These are phyloP conservation scores for Willowsia nigromaculata DNA, from an alignment of 2,888 invertebrate species.

Conservation along the genomic window DNA sequence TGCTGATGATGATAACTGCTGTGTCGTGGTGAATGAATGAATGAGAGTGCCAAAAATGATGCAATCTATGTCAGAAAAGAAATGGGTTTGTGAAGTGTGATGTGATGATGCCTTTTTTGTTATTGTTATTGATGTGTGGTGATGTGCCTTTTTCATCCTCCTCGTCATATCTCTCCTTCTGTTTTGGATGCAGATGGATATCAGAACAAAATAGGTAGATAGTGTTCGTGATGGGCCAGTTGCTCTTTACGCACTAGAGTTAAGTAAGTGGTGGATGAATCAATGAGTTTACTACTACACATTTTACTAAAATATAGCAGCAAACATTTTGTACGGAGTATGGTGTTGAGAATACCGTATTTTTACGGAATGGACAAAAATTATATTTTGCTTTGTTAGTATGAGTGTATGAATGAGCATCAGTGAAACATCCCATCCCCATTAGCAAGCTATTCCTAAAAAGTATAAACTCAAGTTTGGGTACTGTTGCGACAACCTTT, in stretches of 20 bases:
- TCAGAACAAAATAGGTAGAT: background rate
- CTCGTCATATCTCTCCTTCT: background rate
- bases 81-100: slow-evolving; percentile 70
- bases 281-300: background rate
- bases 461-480: background rate
- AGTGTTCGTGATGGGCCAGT: slow-evolving; percentile 57
- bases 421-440: slow-evolving; percentile 48
- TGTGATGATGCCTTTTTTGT: slow-evolving; percentile 70
- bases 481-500: slow-evolving; percentile 9
- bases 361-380: background rate
- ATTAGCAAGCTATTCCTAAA: slow-evolving; percentile 52
- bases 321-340: background rate
- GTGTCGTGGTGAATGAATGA: slow-evolving; percentile 52
- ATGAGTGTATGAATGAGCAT: background rate
- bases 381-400: background rate
- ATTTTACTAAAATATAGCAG: background rate
- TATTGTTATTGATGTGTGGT: slow-evolving; percentile 64
- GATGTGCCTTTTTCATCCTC: slow-evolving; percentile 44
- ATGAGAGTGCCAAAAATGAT: slow-evolving; percentile 70
- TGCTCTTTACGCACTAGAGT: slow-evolving; percentile 23
- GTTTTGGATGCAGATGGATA: slow-evolving; percentile 39
- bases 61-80: slow-evolving; percentile 65
- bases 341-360: background rate
- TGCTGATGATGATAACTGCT: slow-evolving; percentile 30
- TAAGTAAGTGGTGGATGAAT: slow-evolving; percentile 10